Percentiles rank a stretch among this genome's conserved stretches.
These are phyloP conservation scores for Acanthoscelides obtectus DNA, from an alignment of 2,888 invertebrate genomes.

Conservation along the genomic window DNA sequence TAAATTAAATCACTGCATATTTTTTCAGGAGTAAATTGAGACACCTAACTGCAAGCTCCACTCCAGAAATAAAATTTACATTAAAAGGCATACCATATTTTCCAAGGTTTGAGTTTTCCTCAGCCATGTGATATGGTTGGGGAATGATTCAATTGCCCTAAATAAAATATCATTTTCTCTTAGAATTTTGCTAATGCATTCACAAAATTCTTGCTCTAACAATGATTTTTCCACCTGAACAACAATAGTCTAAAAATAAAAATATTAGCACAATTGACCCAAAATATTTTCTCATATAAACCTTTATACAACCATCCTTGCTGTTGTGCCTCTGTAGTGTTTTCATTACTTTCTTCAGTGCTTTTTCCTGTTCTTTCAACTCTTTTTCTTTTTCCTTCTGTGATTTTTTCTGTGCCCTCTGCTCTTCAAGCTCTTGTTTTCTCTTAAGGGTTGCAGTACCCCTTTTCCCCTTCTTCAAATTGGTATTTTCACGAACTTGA, in stretches of 20 bases:
- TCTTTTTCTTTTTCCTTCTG: constrained; percentile 17
- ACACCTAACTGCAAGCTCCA: no score
- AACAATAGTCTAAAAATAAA: constrained; percentile 34
- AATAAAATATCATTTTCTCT: constrained; percentile 35
- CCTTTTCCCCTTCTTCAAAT: constrained; percentile 1
- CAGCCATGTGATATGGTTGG: constrained; percentile 47
- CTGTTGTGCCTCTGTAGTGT: constrained; percentile 30
- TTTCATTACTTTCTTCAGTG: constrained; percentile 24
- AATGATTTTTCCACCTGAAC: constrained; percentile 37
- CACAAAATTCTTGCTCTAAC: constrained; percentile 28
- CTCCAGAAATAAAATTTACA: not conserved
- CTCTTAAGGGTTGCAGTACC: constrained; percentile 13
- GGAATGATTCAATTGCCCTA: constrained; percentile 34
- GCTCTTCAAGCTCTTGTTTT: constrained; percentile 7
- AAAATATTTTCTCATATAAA: constrained; percentile 13
- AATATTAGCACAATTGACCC: constrained; percentile 8
- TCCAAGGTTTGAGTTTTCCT: constrained; percentile 33
- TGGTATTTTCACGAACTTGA: not conserved
- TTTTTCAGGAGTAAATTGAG: no score
- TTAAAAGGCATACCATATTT: constrained; percentile 20
- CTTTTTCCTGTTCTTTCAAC: constrained; percentile 19
- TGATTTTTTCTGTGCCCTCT: constrained; percentile 7
- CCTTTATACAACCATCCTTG: constrained; percentile 38
- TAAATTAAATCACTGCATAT: no score
- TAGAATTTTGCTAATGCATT: constrained; percentile 35